Conservation (phyloP, 2,113 vertebrate genomes). For the Nesogale talazaci region DNA sequence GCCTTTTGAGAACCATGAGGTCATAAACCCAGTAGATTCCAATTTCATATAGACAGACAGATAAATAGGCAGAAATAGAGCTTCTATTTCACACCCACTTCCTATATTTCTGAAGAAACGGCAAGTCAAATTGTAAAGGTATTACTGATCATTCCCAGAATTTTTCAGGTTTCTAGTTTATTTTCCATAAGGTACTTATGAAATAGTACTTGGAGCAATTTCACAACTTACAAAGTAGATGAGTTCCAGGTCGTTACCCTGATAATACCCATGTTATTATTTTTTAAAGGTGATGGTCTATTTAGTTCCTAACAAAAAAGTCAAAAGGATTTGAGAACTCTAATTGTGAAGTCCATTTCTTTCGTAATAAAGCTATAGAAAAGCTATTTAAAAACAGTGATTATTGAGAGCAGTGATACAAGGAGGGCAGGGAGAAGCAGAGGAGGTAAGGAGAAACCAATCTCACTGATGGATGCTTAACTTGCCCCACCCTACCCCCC, state of each 20-base stretch:
- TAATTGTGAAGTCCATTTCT: background rate
- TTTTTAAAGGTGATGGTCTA: background rate
- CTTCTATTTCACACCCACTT: background rate
- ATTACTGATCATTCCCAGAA: too few relatives aligned
- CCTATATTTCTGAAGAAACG: background rate
- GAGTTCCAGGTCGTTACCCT: background rate
- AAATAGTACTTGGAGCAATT: background rate
- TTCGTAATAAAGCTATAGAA: background rate
- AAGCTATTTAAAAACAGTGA: slow-evolving; percentile 21
- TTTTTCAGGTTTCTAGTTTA: background rate
- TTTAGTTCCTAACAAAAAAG: slow-evolving; percentile 47
- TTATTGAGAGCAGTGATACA: background rate
- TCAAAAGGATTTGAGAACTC: background rate
- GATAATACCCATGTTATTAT: background rate
- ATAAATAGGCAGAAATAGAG: background rate
- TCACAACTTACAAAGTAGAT: background rate
- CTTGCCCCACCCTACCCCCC: too few relatives aligned
- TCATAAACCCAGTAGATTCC: background rate
- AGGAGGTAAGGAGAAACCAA: too few relatives aligned
- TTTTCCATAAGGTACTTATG: background rate
- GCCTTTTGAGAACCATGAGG: background rate
- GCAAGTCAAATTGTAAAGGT: background rate
- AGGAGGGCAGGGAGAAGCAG: too few relatives aligned
- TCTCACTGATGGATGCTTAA: too few relatives aligned
- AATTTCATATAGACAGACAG: background rate